These are phyloP conservation scores for Serilophus lunatus DNA, from an alignment of 2,113 vertebrate genomes.

Conservation along the genomic window DNA sequence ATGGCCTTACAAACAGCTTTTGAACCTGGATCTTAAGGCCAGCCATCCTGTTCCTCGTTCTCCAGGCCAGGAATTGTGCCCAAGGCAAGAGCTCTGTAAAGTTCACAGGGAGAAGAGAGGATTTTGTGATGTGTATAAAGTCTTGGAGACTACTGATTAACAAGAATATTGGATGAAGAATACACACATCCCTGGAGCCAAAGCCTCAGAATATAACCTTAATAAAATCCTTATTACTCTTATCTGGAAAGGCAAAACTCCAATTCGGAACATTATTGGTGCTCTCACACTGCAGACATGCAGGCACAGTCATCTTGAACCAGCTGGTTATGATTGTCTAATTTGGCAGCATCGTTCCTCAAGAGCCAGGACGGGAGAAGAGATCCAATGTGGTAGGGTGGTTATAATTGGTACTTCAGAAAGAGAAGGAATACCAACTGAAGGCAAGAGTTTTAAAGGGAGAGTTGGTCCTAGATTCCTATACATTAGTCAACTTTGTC, in stretches of 20 bases:
- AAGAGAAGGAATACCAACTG: not conserved
- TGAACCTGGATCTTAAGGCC: not conserved
- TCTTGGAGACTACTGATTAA: not conserved
- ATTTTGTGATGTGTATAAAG: not conserved
- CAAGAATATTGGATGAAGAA: not conserved
- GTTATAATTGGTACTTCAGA: not conserved
- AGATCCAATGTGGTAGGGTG: rapidly evolving
- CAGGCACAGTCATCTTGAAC: not conserved
- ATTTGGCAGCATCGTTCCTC: not conserved
- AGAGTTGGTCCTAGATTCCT: not conserved
- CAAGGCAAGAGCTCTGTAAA: not conserved
- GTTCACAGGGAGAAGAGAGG: not conserved
- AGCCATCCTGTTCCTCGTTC: not conserved
- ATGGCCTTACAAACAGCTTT: not conserved
- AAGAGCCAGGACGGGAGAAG: not conserved
- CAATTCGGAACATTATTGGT: not conserved
- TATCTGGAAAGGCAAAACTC: not conserved
- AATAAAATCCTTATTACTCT: not conserved
- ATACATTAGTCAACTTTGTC: not conserved
- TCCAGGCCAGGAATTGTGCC: not conserved
- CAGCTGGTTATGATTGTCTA: not conserved
- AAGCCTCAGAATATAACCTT: not conserved
- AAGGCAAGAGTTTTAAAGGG: not conserved
- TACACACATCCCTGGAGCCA: not conserved
- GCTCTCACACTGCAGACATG: not conserved